phyloP scores from a whole-genome alignment of 2,113 vertebrate species.

The Tenebrosternarchus preto region DNA sequence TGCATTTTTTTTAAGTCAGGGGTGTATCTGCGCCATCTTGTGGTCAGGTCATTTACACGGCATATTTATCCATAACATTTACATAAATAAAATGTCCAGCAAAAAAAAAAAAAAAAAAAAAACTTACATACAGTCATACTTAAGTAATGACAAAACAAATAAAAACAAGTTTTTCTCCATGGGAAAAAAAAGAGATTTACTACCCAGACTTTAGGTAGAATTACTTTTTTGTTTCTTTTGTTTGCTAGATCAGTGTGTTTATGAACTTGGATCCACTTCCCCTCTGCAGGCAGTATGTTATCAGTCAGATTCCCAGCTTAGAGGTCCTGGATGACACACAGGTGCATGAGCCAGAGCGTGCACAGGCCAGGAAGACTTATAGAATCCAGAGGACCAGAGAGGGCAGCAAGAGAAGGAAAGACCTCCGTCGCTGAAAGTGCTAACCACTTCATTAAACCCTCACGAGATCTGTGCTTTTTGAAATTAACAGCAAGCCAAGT shows the following conservation, averaged over 20 bases:
- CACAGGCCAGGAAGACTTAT: constrained; percentile 71
- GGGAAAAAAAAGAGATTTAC: not conserved
- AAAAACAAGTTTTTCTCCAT: no score
- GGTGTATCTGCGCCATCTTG: constrained; percentile 13
- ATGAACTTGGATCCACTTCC: not conserved
- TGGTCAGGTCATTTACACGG: constrained; percentile 8
- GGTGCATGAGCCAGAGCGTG: constrained; percentile 69
- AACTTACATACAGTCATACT: no score
- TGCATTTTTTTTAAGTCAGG: not conserved
- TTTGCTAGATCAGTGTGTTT: not conserved
- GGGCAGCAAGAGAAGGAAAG: constrained; percentile 60
- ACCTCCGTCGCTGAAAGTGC: constrained; percentile 52
- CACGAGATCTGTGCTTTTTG: no score
- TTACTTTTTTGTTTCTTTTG: not conserved
- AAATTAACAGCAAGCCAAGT: not conserved
- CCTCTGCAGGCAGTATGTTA: constrained; percentile 71
- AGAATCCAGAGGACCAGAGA: constrained; percentile 60
- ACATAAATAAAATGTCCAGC: no score
- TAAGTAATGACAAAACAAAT: no score
- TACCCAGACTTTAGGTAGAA: not conserved
- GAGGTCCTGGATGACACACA: constrained; percentile 77
- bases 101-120: no score
- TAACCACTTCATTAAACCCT: not conserved
- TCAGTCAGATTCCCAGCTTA: constrained; percentile 75
- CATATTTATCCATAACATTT: no score